These are phyloP conservation scores for Ophion ellenae DNA, from an alignment of 2,888 invertebrate genomes.

Conservation along the genomic window DNA sequence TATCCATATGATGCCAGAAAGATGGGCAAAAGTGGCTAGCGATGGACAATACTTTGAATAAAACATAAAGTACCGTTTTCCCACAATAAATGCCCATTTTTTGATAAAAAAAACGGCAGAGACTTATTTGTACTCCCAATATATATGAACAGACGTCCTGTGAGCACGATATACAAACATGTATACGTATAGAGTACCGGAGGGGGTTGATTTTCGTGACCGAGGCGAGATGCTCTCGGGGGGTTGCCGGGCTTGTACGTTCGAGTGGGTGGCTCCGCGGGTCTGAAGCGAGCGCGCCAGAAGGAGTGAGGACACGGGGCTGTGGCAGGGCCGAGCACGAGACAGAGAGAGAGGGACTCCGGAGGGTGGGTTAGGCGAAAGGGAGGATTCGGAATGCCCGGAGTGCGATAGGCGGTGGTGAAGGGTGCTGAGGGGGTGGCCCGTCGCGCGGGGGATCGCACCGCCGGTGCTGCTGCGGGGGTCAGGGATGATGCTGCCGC, in stretches of 20 bases:
- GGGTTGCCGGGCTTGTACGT: slow-evolving; percentile 38
- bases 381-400: slow-evolving; percentile 68
- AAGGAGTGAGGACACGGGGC: not conserved
- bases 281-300: not conserved
- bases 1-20: too few relatives aligned
- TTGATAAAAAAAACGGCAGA: too few relatives aligned
- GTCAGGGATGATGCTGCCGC: slow-evolving; percentile 71
- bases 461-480: slow-evolving; percentile 65
- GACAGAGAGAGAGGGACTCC: not conserved
- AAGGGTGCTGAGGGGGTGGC: slow-evolving; percentile 64
- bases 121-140: too few relatives aligned
- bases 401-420: slow-evolving; percentile 60
- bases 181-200: not conserved
- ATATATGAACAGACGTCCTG: too few relatives aligned
- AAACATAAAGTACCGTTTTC: too few relatives aligned
- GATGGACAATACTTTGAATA: too few relatives aligned
- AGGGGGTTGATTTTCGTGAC: slow-evolving; percentile 42
- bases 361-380: slow-evolving; percentile 24
- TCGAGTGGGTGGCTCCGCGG: slow-evolving; percentile 43
- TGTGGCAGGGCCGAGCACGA: too few relatives aligned
- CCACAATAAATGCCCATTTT: too few relatives aligned
- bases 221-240: slow-evolving; percentile 34
- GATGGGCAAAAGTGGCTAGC: too few relatives aligned
- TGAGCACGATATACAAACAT: too few relatives aligned
- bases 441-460: slow-evolving; percentile 61